These are phyloP conservation scores for Rhogogaster chlorosoma DNA, from an alignment of 2,888 invertebrate genomes.

Conservation along the genomic window DNA sequence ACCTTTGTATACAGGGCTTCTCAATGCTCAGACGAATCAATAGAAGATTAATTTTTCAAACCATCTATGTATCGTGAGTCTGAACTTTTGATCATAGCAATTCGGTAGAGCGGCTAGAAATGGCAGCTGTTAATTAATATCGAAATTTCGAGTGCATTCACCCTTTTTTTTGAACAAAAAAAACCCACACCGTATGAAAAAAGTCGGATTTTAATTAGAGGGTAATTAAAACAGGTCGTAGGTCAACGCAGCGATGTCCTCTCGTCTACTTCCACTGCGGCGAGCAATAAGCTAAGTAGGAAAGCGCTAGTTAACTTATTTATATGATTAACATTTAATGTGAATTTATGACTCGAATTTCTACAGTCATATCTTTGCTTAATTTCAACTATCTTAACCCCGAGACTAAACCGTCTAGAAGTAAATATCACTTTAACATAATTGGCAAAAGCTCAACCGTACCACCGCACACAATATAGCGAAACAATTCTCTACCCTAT, in stretches of 20 bases:
- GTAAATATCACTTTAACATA: slow-evolving; percentile 27
- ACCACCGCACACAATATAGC: background rate
- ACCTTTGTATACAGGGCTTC: background rate
- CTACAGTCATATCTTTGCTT: slow-evolving; percentile 17
- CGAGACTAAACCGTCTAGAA: background rate
- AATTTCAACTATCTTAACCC: slow-evolving; percentile 8
- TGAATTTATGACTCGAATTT: slow-evolving; percentile 39
- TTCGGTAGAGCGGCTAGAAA: background rate
- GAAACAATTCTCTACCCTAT: slow-evolving; percentile 28
- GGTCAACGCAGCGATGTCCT: slow-evolving; percentile 45
- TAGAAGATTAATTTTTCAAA: background rate
- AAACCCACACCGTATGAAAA: background rate
- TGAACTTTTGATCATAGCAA: background rate
- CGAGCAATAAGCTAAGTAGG: slow-evolving; percentile 46
- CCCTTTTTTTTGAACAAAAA: background rate
- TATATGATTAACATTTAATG: slow-evolving; percentile 49
- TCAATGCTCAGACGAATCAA: background rate
- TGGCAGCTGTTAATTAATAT: background rate
- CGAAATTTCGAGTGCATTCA: slow-evolving; percentile 28
- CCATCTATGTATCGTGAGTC: background rate
- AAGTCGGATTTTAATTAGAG: slow-evolving; percentile 47
- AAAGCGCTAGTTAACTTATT: slow-evolving; percentile 51
- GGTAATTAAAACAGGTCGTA: slow-evolving; percentile 51
- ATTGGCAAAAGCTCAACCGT: slow-evolving; percentile 22
- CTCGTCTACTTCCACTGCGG: slow-evolving; percentile 4